A percentile compares a stretch with the other conserved stretches of the same genome.
phyloP scores from a whole-genome alignment of 2,888 invertebrate species.

The Dryomyza anilis region DNA sequence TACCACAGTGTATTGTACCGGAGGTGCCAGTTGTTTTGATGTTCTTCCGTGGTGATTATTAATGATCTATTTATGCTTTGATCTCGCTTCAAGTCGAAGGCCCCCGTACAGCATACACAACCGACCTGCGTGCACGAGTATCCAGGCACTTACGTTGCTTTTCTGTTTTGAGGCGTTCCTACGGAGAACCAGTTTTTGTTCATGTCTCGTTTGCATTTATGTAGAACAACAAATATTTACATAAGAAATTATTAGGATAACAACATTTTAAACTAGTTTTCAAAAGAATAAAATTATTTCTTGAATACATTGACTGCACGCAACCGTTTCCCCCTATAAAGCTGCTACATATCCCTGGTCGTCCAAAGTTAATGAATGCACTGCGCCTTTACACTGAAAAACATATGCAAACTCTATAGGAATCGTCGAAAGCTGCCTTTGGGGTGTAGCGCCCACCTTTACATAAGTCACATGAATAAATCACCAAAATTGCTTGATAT shows the following conservation, averaged over 20 bases:
- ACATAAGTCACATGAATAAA: too few species aligned
- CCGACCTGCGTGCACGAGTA: background rate
- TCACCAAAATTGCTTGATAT: too few species aligned
- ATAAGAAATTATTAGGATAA: slow-evolving; percentile 27
- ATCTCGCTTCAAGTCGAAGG: background rate
- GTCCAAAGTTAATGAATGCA: too few species aligned
- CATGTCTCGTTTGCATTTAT: slow-evolving; percentile 21
- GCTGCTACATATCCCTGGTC: too few species aligned
- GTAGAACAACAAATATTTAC: slow-evolving; percentile 27
- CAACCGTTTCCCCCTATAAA: slow-evolving; percentile 8
- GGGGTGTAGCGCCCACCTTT: too few species aligned
- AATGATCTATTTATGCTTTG: slow-evolving; percentile 11
- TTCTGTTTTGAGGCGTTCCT: background rate
- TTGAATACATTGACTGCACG: slow-evolving; percentile 23
- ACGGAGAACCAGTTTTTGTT: background rate
- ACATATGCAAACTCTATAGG: too few species aligned
- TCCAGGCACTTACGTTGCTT: background rate
- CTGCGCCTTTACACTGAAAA: too few species aligned
- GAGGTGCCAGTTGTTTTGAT: background rate
- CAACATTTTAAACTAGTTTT: slow-evolving; percentile 23
- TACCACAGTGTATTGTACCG: background rate
- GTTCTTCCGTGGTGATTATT: background rate
- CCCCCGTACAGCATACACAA: background rate
- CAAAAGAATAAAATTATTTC: slow-evolving; percentile 23
- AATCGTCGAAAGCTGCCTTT: too few species aligned